phyloP scores from a whole-genome alignment of 2,797 vertebrate species.

The Pangasius sanitwongsei region DNA sequence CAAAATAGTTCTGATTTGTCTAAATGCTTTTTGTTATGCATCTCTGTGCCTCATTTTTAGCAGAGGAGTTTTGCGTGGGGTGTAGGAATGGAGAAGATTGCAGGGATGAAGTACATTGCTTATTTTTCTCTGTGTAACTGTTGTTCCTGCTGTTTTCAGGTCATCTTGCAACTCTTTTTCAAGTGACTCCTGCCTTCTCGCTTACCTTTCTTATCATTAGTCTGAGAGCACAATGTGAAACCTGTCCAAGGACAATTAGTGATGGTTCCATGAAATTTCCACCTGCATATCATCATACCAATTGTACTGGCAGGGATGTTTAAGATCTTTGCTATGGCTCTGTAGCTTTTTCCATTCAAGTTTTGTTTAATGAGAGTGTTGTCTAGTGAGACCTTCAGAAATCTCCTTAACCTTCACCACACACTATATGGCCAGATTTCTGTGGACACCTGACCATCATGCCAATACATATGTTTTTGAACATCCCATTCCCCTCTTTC shows the following conservation, averaged over 20 bases:
- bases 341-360: neutral
- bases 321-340: neutral
- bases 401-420: neutral
- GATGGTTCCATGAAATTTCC: neutral
- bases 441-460: neutral
- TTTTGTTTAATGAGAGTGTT: neutral
- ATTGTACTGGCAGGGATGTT: neutral
- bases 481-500: neutral
- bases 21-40: neutral
- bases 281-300: slow-evolving; percentile 7
- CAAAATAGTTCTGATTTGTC: neutral
- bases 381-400: neutral
- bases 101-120: neutral
- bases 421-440: neutral
- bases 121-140: neutral
- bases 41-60: neutral
- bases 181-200: neutral
- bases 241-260: neutral
- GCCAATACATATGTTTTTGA: neutral
- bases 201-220: neutral
- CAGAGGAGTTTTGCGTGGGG: neutral
- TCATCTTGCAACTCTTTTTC: neutral
- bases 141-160: neutral
- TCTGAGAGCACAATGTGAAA: neutral
- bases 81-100: neutral